A percentile compares a stretch with the other conserved stretches of the same genome.
These are phyloP conservation scores for Telmatochromis sp. DNA, from an alignment of 2,113 vertebrate genomes.

Conservation along the genomic window DNA sequence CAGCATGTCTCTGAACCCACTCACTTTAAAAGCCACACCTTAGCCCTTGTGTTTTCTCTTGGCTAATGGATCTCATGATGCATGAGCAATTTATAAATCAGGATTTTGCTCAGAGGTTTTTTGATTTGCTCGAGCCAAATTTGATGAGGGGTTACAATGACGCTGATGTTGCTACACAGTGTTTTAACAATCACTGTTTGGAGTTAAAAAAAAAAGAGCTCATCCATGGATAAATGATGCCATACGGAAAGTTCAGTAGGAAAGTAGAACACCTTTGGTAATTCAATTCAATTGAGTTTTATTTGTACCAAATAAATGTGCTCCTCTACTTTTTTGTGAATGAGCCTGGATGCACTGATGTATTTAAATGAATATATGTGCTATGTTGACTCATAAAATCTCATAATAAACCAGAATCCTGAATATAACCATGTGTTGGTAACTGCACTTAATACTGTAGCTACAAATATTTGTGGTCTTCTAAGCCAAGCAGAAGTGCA, in stretches of 20 bases:
- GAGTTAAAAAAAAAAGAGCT: background rate
- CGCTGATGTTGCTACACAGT: background rate
- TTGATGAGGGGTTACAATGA: background rate
- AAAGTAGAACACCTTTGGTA: background rate
- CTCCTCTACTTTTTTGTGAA: background rate
- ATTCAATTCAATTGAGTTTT: background rate
- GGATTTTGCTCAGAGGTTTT: background rate
- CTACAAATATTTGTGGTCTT: background rate
- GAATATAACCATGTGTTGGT: background rate
- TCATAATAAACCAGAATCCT: background rate
- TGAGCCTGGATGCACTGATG: background rate
- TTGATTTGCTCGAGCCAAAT: background rate
- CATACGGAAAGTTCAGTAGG: fast-evolving
- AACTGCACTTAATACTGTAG: background rate
- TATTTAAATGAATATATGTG: background rate
- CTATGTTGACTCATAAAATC: background rate
- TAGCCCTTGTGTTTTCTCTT: background rate
- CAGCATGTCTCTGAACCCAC: background rate
- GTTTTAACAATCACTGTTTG: background rate
- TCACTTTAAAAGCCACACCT: background rate
- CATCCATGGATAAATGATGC: background rate
- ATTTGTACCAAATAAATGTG: background rate
- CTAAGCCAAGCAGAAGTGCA: background rate
- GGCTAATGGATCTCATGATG: background rate
- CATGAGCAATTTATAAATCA: background rate